Conservation (phyloP, 1,140 invertebrate species). For the Hyposmocoma kahamanoa region DNA sequence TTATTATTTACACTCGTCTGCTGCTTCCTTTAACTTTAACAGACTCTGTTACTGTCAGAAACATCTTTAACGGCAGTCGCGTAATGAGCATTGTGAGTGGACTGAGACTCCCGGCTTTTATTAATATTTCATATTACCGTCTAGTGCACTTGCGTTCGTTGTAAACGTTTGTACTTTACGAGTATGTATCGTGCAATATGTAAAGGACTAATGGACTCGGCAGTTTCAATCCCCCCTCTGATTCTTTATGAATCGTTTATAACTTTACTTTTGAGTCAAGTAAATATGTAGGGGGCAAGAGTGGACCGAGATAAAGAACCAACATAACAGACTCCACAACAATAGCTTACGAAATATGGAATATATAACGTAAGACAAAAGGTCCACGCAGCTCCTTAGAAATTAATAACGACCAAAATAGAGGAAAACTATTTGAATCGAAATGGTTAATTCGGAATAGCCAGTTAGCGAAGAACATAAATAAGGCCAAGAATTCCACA, state of each 20-base stretch:
- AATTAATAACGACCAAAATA: constrained; percentile 9
- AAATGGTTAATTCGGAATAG: constrained; percentile 16
- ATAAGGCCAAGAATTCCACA: constrained; percentile 34
- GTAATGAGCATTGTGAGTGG: constrained; percentile 25
- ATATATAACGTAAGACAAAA: too few relatives aligned
- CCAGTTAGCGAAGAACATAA: constrained; percentile 33
- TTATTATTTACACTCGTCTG: constrained; percentile 50
- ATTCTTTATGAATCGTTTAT: too few relatives aligned
- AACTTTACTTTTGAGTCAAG: too few relatives aligned
- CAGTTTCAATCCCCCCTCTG: too few relatives aligned
- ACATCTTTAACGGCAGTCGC: constrained; percentile 42
- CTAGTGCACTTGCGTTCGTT: background rate
- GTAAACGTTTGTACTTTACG: too few relatives aligned
- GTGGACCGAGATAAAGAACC: too few relatives aligned
- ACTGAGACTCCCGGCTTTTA: background rate
- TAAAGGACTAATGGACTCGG: too few relatives aligned
- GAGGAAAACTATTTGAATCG: background rate
- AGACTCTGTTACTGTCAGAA: constrained; percentile 37
- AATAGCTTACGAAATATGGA: too few relatives aligned
- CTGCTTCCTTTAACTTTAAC: constrained; percentile 38
- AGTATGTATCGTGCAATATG: too few relatives aligned
- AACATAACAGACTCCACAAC: too few relatives aligned
- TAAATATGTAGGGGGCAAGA: too few relatives aligned
- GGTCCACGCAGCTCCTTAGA: too few relatives aligned
- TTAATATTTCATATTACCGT: constrained; percentile 1